Conservation (phyloP, 2,113 vertebrate species). For the Okapia johnstoni region DNA sequence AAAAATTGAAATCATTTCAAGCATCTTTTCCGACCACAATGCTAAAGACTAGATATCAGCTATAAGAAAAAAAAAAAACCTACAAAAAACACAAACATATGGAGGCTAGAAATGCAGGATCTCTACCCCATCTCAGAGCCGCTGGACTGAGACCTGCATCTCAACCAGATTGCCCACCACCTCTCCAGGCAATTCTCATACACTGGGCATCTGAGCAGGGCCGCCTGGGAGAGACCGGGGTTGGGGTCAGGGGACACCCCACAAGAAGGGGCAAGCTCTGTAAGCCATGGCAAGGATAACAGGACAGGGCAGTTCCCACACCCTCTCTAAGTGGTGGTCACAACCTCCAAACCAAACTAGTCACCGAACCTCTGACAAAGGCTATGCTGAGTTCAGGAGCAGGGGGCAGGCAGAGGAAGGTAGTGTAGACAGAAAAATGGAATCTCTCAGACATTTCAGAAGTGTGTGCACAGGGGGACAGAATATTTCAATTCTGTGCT, state of each 20-base stretch:
- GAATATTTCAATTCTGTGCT: conserved; percentile 1
- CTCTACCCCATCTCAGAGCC: neutral
- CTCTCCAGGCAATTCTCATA: neutral
- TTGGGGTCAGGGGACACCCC: accelerated
- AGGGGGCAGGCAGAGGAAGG: neutral
- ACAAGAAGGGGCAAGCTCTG: neutral
- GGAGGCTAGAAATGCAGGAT: neutral
- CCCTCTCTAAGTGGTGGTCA: neutral
- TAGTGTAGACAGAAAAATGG: neutral
- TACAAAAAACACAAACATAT: neutral
- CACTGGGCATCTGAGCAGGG: neutral
- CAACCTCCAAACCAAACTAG: neutral
- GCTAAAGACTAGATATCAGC: neutral
- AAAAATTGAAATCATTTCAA: neutral
- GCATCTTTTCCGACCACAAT: neutral
- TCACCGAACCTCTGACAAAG: neutral
- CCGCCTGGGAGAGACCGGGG: neutral
- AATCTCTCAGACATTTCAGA: neutral
- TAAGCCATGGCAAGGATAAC: neutral
- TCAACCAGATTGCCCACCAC: neutral
- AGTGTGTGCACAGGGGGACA: neutral
- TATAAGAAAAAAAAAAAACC: neutral
- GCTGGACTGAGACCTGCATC: neutral
- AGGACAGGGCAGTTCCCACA: neutral
- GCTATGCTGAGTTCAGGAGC: neutral